Evolutionary conservation across 1,140 invertebrate genomes (phyloP).

Genomic region (Wasmannia auropunctata): DNA sequence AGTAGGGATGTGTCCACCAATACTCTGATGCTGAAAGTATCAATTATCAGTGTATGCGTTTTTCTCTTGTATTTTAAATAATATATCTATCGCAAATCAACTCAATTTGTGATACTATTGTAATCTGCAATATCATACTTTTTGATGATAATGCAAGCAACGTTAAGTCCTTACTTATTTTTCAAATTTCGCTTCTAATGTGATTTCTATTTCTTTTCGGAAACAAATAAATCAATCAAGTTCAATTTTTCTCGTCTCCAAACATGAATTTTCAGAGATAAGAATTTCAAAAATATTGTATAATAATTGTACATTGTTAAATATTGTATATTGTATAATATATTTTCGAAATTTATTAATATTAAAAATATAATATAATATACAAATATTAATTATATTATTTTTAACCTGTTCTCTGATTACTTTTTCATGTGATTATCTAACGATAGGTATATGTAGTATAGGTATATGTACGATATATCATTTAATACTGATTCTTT

Average conservation of each 20-base stretch:
- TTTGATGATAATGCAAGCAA: neutral
- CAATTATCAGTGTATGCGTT: neutral
- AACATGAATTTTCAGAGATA: neutral
- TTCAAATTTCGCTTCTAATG: neutral
- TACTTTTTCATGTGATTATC: neutral
- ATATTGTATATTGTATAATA: neutral
- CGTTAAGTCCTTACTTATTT: neutral
- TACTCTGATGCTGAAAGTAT: neutral
- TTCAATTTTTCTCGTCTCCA: neutral
- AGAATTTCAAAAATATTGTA: neutral
- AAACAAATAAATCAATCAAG: neutral
- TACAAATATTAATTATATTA: too few relatives aligned
- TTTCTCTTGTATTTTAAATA: neutral
- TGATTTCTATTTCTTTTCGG: neutral
- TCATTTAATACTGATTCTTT: neutral
- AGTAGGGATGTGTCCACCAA: conserved; percentile 8
- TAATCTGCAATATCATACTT: neutral
- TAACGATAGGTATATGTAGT: neutral
- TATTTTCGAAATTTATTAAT: neutral
- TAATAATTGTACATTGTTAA: too few relatives aligned
- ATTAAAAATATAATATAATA: neutral
- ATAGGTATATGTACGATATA: too few relatives aligned
- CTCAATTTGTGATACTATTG: neutral
- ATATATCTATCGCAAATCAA: neutral
- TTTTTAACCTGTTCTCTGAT: too few relatives aligned